phyloP scores from a whole-genome alignment of 1,140 invertebrate species.

The Apis dorsata region DNA sequence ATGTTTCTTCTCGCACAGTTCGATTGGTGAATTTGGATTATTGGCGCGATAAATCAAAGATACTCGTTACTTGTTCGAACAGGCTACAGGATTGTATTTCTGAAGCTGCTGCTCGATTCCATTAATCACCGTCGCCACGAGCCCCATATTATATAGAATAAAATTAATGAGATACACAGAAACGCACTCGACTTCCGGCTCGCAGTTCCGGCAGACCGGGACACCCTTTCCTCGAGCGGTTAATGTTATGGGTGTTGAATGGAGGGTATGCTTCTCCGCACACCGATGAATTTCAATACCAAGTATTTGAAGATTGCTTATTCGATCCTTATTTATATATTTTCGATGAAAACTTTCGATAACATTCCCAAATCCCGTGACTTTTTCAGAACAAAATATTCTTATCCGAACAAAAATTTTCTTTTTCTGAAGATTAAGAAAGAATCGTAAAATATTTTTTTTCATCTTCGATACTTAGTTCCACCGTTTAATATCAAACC shows the following conservation, averaged over 20 bases:
- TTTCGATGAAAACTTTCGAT: too few relatives aligned
- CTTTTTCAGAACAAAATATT: too few relatives aligned
- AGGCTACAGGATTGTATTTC: constrained; percentile 51
- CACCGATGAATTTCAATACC: constrained; percentile 38
- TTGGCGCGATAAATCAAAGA: constrained; percentile 65
- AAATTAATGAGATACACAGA: constrained; percentile 81
- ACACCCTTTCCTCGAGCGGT: constrained; percentile 54
- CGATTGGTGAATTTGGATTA: constrained; percentile 46
- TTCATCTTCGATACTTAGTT: too few relatives aligned
- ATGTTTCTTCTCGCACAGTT: constrained; percentile 25
- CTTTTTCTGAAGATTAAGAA: too few relatives aligned
- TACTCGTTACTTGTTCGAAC: constrained; percentile 49
- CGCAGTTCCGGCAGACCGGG: constrained; percentile 69
- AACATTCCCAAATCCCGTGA: too few relatives aligned
- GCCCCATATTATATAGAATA: constrained; percentile 78
- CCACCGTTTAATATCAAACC: too few relatives aligned
- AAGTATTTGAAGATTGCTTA: neutral
- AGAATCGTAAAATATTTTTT: too few relatives aligned
- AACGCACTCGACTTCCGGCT: constrained; percentile 79
- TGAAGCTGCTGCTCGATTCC: constrained; percentile 62
- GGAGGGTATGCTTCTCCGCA: constrained; percentile 19
- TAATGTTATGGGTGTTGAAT: constrained; percentile 52
- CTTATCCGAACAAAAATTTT: too few relatives aligned
- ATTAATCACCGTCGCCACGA: constrained; percentile 75
- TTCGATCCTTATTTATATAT: constrained; percentile 14